These are phyloP conservation scores for Tiaroga cobitis DNA, from an alignment of 2,797 vertebrate genomes.

Conservation along the genomic window DNA sequence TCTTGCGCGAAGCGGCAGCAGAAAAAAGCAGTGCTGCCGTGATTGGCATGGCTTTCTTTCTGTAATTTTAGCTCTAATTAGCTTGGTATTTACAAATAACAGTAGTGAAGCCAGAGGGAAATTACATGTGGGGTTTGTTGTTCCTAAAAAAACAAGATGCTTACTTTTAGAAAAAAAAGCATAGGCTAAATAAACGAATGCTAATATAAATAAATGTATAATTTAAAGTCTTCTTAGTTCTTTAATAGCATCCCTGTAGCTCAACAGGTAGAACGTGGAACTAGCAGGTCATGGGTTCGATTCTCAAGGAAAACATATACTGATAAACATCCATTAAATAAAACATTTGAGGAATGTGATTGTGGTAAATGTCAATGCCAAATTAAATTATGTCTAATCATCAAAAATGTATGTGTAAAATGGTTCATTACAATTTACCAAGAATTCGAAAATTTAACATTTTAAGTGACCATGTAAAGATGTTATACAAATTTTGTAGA, in stretches of 20 bases:
- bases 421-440: not conserved
- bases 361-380: not conserved
- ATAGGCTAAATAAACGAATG: not conserved
- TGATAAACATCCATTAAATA: not conserved
- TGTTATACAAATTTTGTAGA: not conserved
- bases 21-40: not conserved
- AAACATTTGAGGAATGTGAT: not conserved
- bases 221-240: not conserved
- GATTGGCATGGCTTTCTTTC: not conserved
- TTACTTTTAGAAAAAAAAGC: not conserved
- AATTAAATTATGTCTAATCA: not conserved
- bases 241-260: not conserved
- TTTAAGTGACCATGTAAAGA: not conserved
- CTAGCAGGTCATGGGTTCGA: not conserved
- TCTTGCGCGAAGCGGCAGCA: not conserved
- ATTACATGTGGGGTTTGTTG: not conserved
- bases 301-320: not conserved
- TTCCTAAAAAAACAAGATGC: not conserved
- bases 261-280: not conserved
- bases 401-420: not conserved
- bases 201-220: not conserved
- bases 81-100: constrained; percentile 31
- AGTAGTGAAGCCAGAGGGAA: not conserved
- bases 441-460: not conserved
- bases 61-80: constrained; percentile 32